phyloP scores from a whole-genome alignment of 2,113 vertebrate genomes.

The Ictalurus punctatus region DNA sequence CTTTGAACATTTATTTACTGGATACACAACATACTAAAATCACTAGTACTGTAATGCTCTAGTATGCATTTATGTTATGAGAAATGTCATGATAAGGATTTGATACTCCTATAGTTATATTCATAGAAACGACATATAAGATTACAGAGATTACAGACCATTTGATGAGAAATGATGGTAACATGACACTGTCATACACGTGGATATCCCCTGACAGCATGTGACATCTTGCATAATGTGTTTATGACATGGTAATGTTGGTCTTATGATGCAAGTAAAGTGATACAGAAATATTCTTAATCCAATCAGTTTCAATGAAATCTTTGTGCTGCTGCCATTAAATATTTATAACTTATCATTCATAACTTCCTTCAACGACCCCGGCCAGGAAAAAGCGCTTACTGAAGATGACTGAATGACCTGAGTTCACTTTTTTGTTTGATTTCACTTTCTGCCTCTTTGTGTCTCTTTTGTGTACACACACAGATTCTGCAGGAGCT shows the following conservation, averaged over 20 bases:
- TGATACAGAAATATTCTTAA: not conserved
- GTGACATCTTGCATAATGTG: not conserved
- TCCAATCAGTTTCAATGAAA: not conserved
- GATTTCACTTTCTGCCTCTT: not conserved
- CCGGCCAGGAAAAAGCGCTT: not conserved
- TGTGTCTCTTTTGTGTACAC: not conserved
- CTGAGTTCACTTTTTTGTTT: not conserved
- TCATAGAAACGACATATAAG: not conserved
- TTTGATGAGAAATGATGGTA: not conserved
- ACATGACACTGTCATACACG: not conserved
- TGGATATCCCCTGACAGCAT: not conserved
- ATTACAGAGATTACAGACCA: not conserved
- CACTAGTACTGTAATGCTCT: not conserved
- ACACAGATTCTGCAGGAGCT: slow-evolving; percentile 93
- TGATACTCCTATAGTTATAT: not conserved
- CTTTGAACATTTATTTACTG: not conserved
- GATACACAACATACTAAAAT: not conserved
- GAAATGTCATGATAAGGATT: not conserved
- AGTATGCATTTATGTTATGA: not conserved
- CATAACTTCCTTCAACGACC: not conserved
- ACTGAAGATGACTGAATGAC: not conserved
- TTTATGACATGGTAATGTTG: not conserved
- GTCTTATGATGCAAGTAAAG: not conserved
- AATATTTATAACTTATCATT: not conserved
- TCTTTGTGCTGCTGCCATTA: not conserved